phyloP scores from a whole-genome alignment of 2,888 invertebrate genomes.

The Amblyjoppa fuscipennis region DNA sequence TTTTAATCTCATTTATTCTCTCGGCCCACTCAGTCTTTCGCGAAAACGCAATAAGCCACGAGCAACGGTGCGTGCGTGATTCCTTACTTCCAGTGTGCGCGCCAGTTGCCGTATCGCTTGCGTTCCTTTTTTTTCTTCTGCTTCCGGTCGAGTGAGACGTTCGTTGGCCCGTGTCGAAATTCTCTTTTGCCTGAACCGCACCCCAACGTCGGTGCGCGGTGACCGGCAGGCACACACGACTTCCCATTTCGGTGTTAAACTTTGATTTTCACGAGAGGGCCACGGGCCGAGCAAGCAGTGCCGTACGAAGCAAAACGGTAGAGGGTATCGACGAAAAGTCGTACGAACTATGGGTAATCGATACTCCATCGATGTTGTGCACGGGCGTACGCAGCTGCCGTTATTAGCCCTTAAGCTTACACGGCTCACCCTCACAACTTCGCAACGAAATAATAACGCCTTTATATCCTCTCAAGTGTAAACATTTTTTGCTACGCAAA shows the following conservation, averaged over 20 bases:
- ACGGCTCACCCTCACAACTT: not conserved
- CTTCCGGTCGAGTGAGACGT: constrained; percentile 39
- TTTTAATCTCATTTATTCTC: constrained; percentile 33
- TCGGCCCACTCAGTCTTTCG: constrained; percentile 25
- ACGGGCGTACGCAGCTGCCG: not conserved
- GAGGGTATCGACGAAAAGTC: not conserved
- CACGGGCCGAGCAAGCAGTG: not conserved
- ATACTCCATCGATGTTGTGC: constrained; percentile 28
- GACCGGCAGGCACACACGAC: constrained; percentile 39
- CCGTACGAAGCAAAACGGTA: not conserved
- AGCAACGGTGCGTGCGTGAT: constrained; percentile 66
- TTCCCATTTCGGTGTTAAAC: constrained; percentile 36
- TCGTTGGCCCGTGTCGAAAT: constrained; percentile 58
- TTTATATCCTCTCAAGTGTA: not conserved
- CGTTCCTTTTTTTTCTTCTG: constrained; percentile 30
- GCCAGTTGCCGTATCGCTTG: not conserved
- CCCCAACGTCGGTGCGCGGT: constrained; percentile 30
- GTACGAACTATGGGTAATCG: constrained; percentile 20
- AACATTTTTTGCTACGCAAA: not conserved
- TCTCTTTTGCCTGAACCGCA: constrained; percentile 32
- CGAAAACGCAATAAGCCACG: constrained; percentile 70
- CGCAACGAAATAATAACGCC: not conserved
- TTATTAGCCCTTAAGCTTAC: constrained; percentile 8
- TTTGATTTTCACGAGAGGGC: constrained; percentile 54
- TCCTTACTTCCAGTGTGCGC: constrained; percentile 41